These are phyloP conservation scores for Molorchus minor DNA, from an alignment of 2,888 invertebrate genomes.

Conservation along the genomic window DNA sequence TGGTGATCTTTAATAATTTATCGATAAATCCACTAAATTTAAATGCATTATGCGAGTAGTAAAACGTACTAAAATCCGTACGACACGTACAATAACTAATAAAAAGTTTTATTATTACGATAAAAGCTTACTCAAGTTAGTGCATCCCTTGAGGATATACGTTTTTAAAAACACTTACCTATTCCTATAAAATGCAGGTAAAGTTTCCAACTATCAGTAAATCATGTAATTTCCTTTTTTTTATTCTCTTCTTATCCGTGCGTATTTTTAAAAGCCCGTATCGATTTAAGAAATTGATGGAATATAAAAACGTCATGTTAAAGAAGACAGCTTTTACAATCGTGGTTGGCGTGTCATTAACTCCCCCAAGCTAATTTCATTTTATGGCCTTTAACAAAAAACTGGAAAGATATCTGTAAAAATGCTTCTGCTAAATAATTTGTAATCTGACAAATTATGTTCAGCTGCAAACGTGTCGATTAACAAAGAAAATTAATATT, in stretches of 20 bases:
- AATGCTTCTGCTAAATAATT: no score
- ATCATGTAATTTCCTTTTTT: constrained; percentile 11
- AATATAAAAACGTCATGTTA: constrained; percentile 11
- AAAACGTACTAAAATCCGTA: not conserved
- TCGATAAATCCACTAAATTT: not conserved
- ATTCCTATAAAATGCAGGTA: not conserved
- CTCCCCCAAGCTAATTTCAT: constrained; percentile 34
- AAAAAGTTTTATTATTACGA: not conserved
- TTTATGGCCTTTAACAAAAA: constrained; percentile 16
- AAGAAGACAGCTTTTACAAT: constrained; percentile 36
- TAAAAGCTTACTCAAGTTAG: not conserved
- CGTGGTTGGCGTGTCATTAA: constrained; percentile 37
- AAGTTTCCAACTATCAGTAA: not conserved
- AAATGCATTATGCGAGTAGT: not conserved
- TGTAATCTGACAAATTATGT: no score
- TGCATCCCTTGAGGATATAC: not conserved
- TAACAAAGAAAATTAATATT: no score
- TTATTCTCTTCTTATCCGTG: constrained; percentile 1
- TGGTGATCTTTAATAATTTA: not conserved
- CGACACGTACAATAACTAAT: not conserved
- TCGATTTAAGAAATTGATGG: constrained; percentile 8
- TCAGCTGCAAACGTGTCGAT: no score
- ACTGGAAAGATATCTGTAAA: constrained; percentile 19
- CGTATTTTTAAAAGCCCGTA: not conserved
- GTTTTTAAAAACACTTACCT: constrained; percentile 5